Evolutionary conservation across 2,113 vertebrate species (phyloP).

Genomic region (Scartelaos histophorus): DNA sequence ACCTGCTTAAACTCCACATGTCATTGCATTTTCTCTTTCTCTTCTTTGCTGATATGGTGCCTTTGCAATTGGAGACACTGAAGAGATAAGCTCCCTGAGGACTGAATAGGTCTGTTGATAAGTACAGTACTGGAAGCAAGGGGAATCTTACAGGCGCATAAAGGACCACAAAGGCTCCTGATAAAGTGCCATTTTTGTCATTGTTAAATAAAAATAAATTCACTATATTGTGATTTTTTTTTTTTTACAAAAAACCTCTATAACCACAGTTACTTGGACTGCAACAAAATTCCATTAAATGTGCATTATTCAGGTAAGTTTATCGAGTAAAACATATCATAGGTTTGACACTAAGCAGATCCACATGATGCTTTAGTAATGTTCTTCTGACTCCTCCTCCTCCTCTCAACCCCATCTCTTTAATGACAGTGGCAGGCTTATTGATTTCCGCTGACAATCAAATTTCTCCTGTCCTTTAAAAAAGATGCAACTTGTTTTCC

Average conservation of each 20-base stretch:
- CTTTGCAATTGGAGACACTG: neutral
- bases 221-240: neutral
- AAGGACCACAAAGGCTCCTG: neutral
- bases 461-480: conserved; percentile 18
- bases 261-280: neutral
- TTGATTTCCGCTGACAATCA: conserved; percentile 26
- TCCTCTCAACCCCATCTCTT: neutral
- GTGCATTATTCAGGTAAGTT: neutral
- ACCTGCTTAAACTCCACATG: neutral
- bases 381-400: neutral
- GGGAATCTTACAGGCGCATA: neutral
- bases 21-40: neutral
- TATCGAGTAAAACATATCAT: neutral
- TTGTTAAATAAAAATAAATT: neutral
- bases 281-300: neutral
- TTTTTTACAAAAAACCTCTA: neutral
- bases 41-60: neutral
- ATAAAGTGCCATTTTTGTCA: neutral
- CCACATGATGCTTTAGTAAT: neutral
- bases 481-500: conserved; percentile 24
- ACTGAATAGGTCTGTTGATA: conserved; percentile 1
- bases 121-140: neutral
- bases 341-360: neutral
- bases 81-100: neutral
- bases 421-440: conserved; percentile 6